Evolutionary conservation across 2,888 invertebrate genomes (phyloP).

Genomic region (Pterobdella sp.): DNA sequence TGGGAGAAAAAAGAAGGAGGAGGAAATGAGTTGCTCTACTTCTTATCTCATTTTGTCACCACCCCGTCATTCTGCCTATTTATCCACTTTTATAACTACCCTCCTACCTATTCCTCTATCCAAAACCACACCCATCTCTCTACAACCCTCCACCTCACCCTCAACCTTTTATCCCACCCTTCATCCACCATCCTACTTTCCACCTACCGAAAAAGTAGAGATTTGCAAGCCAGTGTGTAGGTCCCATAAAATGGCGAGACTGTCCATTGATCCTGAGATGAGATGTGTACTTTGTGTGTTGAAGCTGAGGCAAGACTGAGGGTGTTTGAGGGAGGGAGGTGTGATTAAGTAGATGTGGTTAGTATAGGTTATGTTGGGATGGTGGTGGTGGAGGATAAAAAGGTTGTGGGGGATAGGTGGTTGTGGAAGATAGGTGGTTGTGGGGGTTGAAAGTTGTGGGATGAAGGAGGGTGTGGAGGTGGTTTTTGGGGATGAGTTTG

Average conservation of each 20-base stretch:
- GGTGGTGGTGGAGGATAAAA: too few species aligned
- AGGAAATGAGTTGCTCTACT: too few species aligned
- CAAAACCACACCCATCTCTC: not conserved
- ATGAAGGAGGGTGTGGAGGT: not conserved
- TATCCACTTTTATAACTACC: too few species aligned
- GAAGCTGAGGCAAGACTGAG: slow-evolving; percentile 54
- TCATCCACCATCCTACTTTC: too few species aligned
- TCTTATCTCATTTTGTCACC: too few species aligned
- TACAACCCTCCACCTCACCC: not conserved
- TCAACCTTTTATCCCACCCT: not conserved
- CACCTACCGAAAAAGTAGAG: slow-evolving; percentile 44
- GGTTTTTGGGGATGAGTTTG: not conserved
- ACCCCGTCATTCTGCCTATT: too few species aligned
- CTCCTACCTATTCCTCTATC: not conserved
- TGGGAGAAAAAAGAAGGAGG: too few species aligned
- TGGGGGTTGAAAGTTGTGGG: too few species aligned
- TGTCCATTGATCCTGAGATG: slow-evolving; percentile 71
- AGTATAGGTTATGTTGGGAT: slow-evolving; percentile 59
- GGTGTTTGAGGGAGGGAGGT: slow-evolving; percentile 66
- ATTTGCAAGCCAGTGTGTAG: slow-evolving; percentile 58
- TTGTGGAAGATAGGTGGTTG: too few species aligned
- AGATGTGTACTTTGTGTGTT: slow-evolving; percentile 61
- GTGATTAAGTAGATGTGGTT: slow-evolving; percentile 65
- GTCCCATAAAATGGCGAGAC: slow-evolving; percentile 66
- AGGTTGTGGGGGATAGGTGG: too few species aligned